Percentiles rank a stretch among this genome's conserved stretches.
phyloP scores from a whole-genome alignment of 2,888 invertebrate genomes.

The Drosophila siamana region DNA sequence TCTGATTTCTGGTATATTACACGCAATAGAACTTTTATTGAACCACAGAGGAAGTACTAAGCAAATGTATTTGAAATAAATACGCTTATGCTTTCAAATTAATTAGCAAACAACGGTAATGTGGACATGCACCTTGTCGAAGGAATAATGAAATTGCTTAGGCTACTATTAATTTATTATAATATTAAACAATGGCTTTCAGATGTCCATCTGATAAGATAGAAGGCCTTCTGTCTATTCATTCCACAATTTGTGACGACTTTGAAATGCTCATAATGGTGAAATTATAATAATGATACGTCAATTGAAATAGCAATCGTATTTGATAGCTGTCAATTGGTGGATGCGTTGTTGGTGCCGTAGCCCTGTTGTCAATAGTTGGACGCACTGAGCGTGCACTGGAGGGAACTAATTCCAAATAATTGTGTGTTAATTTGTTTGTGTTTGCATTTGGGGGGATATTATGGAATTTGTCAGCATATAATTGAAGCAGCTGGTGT shows the following conservation, averaged over 20 bases:
- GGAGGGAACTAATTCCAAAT: constrained; percentile 22
- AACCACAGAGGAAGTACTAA: too few species aligned
- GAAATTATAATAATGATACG: neutral
- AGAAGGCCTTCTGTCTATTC: neutral
- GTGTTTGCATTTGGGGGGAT: constrained; percentile 30
- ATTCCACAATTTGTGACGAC: neutral
- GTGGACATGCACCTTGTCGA: too few species aligned
- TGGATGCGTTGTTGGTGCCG: neutral
- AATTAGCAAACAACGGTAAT: neutral
- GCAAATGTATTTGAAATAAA: too few species aligned
- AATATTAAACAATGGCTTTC: neutral
- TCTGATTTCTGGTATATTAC: too few species aligned
- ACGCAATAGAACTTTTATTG: too few species aligned
- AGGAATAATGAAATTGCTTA: neutral
- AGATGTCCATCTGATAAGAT: neutral
- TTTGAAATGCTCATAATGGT: neutral
- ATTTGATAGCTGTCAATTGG: constrained; percentile 7
- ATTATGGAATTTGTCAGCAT: constrained; percentile 42
- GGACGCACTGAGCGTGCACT: neutral
- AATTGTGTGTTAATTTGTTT: constrained; percentile 48
- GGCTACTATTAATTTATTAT: neutral
- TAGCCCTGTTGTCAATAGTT: constrained; percentile 25
- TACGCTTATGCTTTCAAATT: neutral
- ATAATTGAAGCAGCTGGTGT: constrained; percentile 35
- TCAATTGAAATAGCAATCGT: constrained; percentile 1